phyloP scores from a whole-genome alignment of 2,113 vertebrate species.

The Heterocephalus glaber region DNA sequence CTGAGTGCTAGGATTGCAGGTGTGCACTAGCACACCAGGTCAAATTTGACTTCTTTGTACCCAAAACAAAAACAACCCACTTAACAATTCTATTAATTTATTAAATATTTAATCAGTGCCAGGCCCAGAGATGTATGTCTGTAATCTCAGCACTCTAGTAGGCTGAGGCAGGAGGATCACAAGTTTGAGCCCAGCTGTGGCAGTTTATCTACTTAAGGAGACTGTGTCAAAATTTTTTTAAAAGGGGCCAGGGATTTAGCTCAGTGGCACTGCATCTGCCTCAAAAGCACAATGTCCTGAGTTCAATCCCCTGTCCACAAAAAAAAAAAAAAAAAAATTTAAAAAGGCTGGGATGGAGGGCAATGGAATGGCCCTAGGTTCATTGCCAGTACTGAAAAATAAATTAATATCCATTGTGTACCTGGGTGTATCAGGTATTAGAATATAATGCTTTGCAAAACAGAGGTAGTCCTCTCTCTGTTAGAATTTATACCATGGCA shows the following conservation, averaged over 20 bases:
- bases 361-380: background rate
- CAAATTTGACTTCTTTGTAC: background rate
- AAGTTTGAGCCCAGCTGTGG: background rate
- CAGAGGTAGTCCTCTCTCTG: background rate
- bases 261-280: no score
- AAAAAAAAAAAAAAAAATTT: no score
- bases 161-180: background rate
- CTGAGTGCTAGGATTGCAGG: background rate
- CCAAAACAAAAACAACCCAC: background rate
- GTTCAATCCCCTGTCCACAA: no score
- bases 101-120: background rate
- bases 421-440: background rate
- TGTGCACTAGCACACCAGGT: background rate
- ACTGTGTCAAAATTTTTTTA: background rate
- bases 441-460: conserved; percentile 35
- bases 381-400: background rate
- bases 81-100: background rate
- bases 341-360: background rate
- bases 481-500: background rate
- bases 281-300: no score
- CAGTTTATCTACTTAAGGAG: background rate
- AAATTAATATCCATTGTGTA: background rate
- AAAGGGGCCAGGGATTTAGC: no score
- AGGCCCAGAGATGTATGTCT: background rate
- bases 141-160: background rate